phyloP scores from a whole-genome alignment of 2,113 vertebrate genomes.

The Glaucomys volans region DNA sequence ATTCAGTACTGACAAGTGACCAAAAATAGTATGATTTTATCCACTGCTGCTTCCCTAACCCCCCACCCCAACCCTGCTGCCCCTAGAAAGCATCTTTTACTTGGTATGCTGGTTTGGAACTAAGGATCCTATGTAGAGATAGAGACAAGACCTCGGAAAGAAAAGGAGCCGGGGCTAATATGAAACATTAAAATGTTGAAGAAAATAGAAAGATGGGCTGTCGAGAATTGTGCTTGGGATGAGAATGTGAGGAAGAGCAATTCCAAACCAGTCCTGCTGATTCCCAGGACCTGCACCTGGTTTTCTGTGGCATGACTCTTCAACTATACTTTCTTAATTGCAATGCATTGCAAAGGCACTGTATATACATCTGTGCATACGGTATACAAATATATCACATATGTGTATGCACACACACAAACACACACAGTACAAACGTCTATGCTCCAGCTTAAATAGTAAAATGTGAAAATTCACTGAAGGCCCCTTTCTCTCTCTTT shows the following conservation, averaged over 20 bases:
- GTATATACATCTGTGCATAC: neutral
- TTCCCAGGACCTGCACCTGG: fast-evolving
- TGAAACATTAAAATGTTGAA: neutral
- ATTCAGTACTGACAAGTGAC: neutral
- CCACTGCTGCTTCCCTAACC: neutral
- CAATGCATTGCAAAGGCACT: neutral
- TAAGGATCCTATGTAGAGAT: neutral
- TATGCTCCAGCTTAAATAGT: neutral
- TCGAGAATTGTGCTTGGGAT: neutral
- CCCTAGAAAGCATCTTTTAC: neutral
- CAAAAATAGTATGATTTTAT: neutral
- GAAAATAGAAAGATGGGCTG: neutral
- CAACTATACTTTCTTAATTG: neutral
- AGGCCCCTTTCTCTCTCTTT: neutral
- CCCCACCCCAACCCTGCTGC: too few species aligned
- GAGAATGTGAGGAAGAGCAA: neutral
- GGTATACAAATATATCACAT: neutral
- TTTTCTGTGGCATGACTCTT: neutral
- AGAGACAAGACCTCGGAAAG: neutral
- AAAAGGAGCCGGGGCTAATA: neutral
- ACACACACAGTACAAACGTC: neutral
- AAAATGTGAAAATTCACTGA: neutral
- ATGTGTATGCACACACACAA: neutral
- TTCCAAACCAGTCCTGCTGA: neutral
- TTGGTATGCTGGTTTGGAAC: neutral